Evolutionary conservation across 2,113 vertebrate species (phyloP).

Genomic region (Casuarius casuarius): DNA sequence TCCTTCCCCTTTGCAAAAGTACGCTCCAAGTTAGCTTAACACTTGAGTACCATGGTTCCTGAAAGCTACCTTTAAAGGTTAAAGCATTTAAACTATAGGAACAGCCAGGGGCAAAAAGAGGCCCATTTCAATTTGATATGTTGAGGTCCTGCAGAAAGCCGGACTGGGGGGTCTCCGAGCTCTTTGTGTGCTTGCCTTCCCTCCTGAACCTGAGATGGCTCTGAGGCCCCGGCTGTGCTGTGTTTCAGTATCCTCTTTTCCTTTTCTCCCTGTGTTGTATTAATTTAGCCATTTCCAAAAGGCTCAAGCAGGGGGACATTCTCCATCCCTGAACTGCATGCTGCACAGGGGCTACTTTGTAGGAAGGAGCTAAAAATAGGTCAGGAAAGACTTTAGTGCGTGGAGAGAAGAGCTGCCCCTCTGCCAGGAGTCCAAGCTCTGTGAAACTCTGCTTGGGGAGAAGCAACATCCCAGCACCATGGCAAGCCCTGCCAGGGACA

Average conservation of each 20-base stretch:
- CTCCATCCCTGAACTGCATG: not conserved
- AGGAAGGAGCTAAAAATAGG: not conserved
- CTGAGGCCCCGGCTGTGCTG: not conserved
- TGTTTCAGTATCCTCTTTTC: not conserved
- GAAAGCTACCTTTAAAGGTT: slow-evolving; percentile 65
- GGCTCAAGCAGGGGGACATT: not conserved
- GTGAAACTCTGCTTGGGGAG: not conserved
- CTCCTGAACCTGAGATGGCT: slow-evolving; percentile 50
- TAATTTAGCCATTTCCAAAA: slow-evolving; percentile 38
- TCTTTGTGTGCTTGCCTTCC: slow-evolving; percentile 51
- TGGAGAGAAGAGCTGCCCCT: not conserved
- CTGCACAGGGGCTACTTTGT: not conserved
- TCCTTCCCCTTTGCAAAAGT: slow-evolving; percentile 10
- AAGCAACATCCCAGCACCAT: not conserved
- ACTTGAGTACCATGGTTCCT: slow-evolving; percentile 62
- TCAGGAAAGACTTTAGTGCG: not conserved
- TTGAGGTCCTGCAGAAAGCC: slow-evolving; percentile 42
- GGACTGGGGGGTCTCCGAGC: slow-evolving; percentile 43
- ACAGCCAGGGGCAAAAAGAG: slow-evolving; percentile 66
- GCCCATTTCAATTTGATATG: slow-evolving; percentile 57
- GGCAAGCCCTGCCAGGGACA: not conserved
- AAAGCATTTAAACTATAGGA: slow-evolving; percentile 63
- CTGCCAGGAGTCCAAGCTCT: not conserved
- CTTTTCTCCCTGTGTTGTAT: not conserved
- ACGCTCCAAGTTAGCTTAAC: slow-evolving; percentile 13